phyloP scores from a whole-genome alignment of 1,140 invertebrate species.

The Drosophila biarmipes region DNA sequence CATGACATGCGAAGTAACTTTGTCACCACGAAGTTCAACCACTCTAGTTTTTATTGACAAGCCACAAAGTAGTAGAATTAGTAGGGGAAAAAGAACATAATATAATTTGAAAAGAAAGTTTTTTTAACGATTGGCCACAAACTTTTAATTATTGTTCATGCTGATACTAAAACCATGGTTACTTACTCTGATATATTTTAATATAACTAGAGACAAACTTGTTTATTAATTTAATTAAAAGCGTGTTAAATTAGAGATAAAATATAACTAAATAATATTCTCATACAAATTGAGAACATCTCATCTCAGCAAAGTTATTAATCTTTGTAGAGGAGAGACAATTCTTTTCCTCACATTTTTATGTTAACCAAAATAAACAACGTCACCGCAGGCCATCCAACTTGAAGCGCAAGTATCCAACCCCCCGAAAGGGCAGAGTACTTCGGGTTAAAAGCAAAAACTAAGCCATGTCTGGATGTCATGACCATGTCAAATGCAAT shows the following conservation, averaged over 20 bases:
- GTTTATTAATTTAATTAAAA: too few relatives aligned
- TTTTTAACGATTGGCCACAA: too few relatives aligned
- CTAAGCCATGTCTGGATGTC: conserved; percentile 59
- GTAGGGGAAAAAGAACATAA: background rate
- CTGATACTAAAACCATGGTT: background rate
- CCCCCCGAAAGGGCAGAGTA: conserved; percentile 3
- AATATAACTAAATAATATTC: too few relatives aligned
- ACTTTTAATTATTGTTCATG: too few relatives aligned
- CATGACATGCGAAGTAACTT: background rate
- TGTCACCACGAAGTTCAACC: conserved; percentile 21
- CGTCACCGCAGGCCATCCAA: background rate
- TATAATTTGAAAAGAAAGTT: too few relatives aligned
- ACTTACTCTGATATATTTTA: too few relatives aligned
- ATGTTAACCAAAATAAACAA: background rate
- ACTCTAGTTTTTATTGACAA: conserved; percentile 30
- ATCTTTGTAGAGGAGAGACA: too few relatives aligned
- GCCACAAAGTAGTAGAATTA: background rate
- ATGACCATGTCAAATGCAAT: conserved; percentile 73
- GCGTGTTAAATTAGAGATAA: too few relatives aligned
- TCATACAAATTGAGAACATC: too few relatives aligned
- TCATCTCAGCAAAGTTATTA: too few relatives aligned
- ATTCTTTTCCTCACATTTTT: too few relatives aligned
- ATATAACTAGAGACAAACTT: too few relatives aligned
- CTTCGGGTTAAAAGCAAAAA: conserved; percentile 34
- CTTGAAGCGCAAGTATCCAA: background rate